Evolutionary conservation across 2,797 vertebrate genomes (phyloP).

Genomic region (Myotis pilosus): DNA sequence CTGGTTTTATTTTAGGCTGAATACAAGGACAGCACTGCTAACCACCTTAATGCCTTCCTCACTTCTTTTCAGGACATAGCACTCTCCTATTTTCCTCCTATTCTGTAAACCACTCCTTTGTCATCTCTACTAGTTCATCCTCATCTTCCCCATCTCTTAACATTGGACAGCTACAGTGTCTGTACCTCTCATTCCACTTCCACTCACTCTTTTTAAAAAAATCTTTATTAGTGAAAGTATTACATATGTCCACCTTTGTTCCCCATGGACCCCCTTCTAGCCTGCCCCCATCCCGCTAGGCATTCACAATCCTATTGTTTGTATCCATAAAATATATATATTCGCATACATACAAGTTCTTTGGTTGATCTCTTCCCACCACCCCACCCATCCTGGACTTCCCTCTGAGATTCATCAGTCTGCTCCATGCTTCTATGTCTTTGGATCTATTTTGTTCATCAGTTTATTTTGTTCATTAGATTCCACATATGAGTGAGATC

Average conservation of each 20-base stretch:
- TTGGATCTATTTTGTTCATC: no score
- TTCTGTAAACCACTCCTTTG: not conserved
- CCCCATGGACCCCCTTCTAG: not conserved
- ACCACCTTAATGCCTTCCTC: not conserved
- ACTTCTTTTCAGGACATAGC: not conserved
- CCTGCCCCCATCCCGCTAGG: no score
- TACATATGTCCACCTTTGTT: not conserved
- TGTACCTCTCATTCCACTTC: not conserved
- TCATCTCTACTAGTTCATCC: not conserved
- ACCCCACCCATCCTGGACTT: no score
- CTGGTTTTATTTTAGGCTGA: not conserved
- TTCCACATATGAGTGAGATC: no score
- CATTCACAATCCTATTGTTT: no score
- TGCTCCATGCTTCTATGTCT: no score
- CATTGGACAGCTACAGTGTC: not conserved
- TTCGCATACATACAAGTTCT: no score
- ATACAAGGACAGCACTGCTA: not conserved
- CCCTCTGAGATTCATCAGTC: no score
- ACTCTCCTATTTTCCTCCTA: not conserved
- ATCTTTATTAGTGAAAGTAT: not conserved
- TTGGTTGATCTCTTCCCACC: no score
- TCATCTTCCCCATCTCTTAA: not conserved
- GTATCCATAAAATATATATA: no score
- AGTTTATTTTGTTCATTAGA: no score
- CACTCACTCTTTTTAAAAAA: not conserved